Conservation (phyloP, 1,140 invertebrate genomes). For the Drosophila eugracilis region DNA sequence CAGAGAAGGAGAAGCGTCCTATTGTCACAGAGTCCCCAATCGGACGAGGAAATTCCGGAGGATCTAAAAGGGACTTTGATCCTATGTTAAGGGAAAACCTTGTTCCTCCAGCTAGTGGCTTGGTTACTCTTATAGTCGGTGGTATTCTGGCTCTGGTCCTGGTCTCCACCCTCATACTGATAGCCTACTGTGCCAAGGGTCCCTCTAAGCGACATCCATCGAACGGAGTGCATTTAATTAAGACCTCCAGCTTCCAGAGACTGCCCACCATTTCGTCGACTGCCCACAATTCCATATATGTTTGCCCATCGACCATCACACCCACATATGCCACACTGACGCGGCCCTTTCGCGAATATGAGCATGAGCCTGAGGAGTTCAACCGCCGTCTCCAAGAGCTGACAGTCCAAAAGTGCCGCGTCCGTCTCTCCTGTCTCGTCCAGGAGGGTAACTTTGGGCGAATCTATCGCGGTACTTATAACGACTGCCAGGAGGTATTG, state of each 20-base stretch:
- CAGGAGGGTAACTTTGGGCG: conserved; percentile 96
- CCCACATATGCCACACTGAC: conserved; percentile 81
- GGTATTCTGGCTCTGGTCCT: conserved; percentile 76
- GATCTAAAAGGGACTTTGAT: conserved; percentile 67
- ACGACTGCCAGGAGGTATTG: conserved; percentile 91
- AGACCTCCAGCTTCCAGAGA: conserved; percentile 83
- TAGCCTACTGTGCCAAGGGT: conserved; percentile 83
- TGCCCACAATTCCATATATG: conserved; percentile 81
- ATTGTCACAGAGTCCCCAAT: conserved; percentile 48
- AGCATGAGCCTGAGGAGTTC: conserved; percentile 84
- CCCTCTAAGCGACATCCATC: conserved; percentile 77
- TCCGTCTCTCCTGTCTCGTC: conserved; percentile 90
- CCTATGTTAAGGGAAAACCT: conserved; percentile 78
- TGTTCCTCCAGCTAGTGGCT: conserved; percentile 69
- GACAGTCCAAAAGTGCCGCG: conserved; percentile 87
- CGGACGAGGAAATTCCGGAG: conserved; percentile 45
- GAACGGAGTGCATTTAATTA: conserved; percentile 77
- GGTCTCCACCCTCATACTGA: conserved; percentile 75
- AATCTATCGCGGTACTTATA: conserved; percentile 93
- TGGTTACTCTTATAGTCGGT: conserved; percentile 79
- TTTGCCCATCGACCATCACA: conserved; percentile 81
- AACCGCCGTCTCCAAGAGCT: conserved; percentile 83
- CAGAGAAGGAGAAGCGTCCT: conserved; percentile 47
- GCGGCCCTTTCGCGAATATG: conserved; percentile 82
- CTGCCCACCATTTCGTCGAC: conserved; percentile 79